Evolutionary conservation across 30 jellyfish, hydroid and myxozoan species (phyloP).

Genomic region (Haliclystus octoradiatus): DNA sequence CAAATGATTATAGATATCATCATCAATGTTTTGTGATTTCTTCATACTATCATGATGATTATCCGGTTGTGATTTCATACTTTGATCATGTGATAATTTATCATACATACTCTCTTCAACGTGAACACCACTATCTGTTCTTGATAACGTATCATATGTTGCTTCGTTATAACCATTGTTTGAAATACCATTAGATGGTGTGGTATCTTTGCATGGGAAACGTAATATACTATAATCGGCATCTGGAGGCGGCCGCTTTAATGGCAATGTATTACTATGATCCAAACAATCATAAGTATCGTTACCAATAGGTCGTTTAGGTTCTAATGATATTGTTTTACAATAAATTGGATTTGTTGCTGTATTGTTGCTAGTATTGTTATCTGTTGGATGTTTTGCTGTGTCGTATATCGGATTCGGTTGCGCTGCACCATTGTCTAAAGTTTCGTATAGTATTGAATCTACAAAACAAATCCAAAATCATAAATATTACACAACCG

Average conservation of each 20-base stretch:
- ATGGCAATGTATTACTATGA: neutral
- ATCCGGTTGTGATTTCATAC: neutral
- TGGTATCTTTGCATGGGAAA: neutral
- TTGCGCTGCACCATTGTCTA: constrained; percentile 4
- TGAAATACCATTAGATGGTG: neutral
- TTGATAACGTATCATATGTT: neutral
- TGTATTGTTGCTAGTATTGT: neutral
- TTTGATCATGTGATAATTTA: neutral
- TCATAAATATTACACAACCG: neutral
- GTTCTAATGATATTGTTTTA: constrained; percentile 26
- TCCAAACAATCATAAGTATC: constrained; percentile 30
- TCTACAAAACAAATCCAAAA: neutral
- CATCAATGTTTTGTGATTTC: neutral
- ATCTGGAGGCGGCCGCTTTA: neutral
- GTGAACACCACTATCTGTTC: neutral
- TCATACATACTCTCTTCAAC: neutral
- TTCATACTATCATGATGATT: neutral
- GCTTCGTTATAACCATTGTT: neutral
- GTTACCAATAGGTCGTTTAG: constrained; percentile 7
- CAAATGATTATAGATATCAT: constrained; percentile 12
- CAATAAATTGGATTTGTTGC: constrained; percentile 48
- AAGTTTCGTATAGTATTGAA: neutral
- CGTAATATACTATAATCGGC: neutral
- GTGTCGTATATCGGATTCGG: constrained; percentile 55
- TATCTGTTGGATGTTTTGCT: constrained; percentile 3